Base-by-base conservation (phyloP, 2,113 vertebrate species). In the Lophochroa leadbeateri region DNA sequence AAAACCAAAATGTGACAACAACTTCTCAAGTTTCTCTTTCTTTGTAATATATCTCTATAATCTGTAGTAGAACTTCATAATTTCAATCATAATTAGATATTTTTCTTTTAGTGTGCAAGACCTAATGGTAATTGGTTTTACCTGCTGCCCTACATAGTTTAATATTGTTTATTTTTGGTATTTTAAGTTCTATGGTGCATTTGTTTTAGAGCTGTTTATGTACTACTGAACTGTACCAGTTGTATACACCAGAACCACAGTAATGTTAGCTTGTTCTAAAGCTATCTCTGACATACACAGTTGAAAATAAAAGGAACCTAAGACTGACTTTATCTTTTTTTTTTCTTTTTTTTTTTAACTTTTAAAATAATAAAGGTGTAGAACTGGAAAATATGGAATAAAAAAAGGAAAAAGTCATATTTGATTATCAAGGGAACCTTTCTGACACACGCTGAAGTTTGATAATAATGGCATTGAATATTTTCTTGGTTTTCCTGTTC, bases 231-330 rank as follows among this genome's bases (percentile, higher is more conserved):
- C 97, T 98, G 97, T 97, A 98, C 98, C 98, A 98, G 98, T 98
- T 98, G 97, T 96, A 97, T 97, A 96, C 96, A 97, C 97, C 96
- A 96, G 96, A 97, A 97, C 93, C 88, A 96, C 81, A 97, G 97
- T 98, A 96, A 97, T 80, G 96, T 98, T 98, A 98, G 98, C 98
- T 98, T 98, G 98, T 98, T 98, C 97, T 98, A 98, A 98, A 98
- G 98, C 98, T 98, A 98, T 93, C 91, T 90, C 97, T 98, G 97
- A 98, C 90, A 96, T 75, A 97, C 72, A 82, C 82, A 81, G 89
- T 74, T 95, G 95, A 97, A 97, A 97, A 96, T 98, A 97, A 97
- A 97, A 91, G 97, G 86, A 97, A 86, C 92, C 55, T 76, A 67
- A 88, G 52, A 65, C 50, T 86, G 82, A 71, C 47, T 86, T 94